These are phyloP conservation scores for Drosophila repletoides DNA, from an alignment of 1,140 invertebrate genomes.

Conservation along the genomic window DNA sequence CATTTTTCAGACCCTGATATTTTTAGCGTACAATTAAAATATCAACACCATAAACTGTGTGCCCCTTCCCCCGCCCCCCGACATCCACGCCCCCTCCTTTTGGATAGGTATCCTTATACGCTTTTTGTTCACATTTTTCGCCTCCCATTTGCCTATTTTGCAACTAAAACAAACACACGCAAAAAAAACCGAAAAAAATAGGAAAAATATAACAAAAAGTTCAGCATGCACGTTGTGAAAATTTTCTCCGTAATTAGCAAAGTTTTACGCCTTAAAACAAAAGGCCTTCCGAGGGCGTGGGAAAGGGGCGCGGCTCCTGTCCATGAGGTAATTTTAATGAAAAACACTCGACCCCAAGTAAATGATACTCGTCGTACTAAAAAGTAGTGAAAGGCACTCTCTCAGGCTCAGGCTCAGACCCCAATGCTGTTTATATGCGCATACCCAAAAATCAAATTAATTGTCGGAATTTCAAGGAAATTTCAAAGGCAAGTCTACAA, in stretches of 20 bases:
- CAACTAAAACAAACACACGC: slow-evolving; percentile 31
- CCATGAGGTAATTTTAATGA: slow-evolving; percentile 43
- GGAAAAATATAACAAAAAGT: slow-evolving; percentile 43
- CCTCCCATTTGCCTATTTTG: slow-evolving; percentile 16
- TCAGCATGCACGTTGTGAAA: slow-evolving; percentile 60
- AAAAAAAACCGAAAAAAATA: not conserved
- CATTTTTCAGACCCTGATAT: not conserved
- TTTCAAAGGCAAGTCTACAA: not conserved
- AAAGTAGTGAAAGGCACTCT: slow-evolving; percentile 30
- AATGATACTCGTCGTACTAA: slow-evolving; percentile 53
- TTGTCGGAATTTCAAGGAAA: slow-evolving; percentile 39
- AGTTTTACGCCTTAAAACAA: slow-evolving; percentile 74
- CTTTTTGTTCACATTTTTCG: not conserved
- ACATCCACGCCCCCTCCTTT: not conserved
- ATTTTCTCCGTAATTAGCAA: slow-evolving; percentile 80
- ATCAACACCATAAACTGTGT: slow-evolving; percentile 72
- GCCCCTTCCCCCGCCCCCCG: slow-evolving; percentile 8
- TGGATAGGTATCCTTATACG: not conserved
- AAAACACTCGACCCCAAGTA: slow-evolving; percentile 41
- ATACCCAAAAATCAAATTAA: slow-evolving; percentile 50
- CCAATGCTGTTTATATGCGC: slow-evolving; percentile 4
- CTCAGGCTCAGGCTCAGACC: not conserved
- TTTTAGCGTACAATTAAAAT: slow-evolving; percentile 60
- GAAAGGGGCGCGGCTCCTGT: slow-evolving; percentile 26
- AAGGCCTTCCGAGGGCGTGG: slow-evolving; percentile 55